Evolutionary conservation across 2,797 vertebrate species (phyloP), one percentile per base, ranked within the genome.

Genomic region (Setipinna tenuifilis): DNA sequence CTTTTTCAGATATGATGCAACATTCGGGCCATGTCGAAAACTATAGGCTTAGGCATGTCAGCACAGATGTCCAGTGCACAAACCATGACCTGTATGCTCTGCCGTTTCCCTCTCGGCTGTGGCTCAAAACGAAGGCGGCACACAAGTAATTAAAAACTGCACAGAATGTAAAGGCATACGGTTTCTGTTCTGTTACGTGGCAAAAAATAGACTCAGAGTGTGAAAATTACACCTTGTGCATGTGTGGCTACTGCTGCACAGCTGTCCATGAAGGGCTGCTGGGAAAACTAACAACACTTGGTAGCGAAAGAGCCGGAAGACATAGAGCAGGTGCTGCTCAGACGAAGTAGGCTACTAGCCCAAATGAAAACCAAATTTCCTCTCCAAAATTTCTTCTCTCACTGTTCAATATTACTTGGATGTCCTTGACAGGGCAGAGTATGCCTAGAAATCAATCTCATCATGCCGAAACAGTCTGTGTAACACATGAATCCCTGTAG

Each of bases 371-470:
- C 17, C 17, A 17, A 19, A 17, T 44, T 78, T 44, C 31, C 31
- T 19, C n/a, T 78, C 2, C 71, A 10, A 35, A 17, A 21, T 44
- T 35, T 31, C 31, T 75, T 75, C 28, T 21, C 71, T 21, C 71
- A 75, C 2, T 75, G 68, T 35, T 75, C 31, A 78, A 78, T 78
- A 41, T 35, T 78, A 21, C 71, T 78, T 17, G 41, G 35, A 78
- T 14, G 71, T 44, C 71, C 71, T 78, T 78, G 71, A 44, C 71
- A 78, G 71, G 7, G 35, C 68, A 21, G 14, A 78, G 7, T 78
- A 44, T 21, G 19, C 16, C 5, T 9, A 78, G 7, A 87, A 83
- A 82, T 83, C 78, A 68, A 54, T 84, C 82, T 85, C 81, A 44
- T 86, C 57, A 80, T 21, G 41, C 83, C 58, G 75, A 23, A 58